Base-by-base conservation (phyloP, 1,140 invertebrate genomes). In the Riptortus pedestris region DNA sequence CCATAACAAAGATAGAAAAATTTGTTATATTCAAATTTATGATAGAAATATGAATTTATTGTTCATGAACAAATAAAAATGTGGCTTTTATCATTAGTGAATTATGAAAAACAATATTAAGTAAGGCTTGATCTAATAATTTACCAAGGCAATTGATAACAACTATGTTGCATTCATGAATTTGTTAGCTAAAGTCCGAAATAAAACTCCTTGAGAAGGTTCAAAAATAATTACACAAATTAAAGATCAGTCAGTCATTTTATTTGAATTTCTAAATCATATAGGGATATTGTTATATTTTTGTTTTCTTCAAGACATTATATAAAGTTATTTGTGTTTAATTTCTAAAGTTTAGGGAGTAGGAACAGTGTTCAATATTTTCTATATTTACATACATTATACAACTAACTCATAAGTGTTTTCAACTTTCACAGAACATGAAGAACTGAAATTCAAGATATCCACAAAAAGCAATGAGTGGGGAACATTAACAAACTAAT, bases 401-500 rank as follows among this genome's bases (percentile, higher is more conserved):
- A 7, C 31, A 7, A 7, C 14, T 14, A 7, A 38, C 5, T 5
- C 14, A 7, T 38, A 7, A 38, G 31, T 38, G 31, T 38, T 38
- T 14, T 14, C 5, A 14, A 38, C 14, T 38, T 38, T 7, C 14
- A 38, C 5, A 38, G 31, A 38, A 14, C 31, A 7, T 38, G 31
- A 7, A 7, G 31, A 38, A 38, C 5, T 38, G 14, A 38, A 38
- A 38, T 38, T 38, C 14, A 38, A 5, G 14, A 7, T 7, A 7
- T 7, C 14, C 14, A 7, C 5, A 38, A 14, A 55, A 55, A 55
- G 51, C 51, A 55, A 55, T 55, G 24, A 24, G 18, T 55, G 51
- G 51, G 26, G 20, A 18, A 55, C 51, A 24, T 55, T 55, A 24
- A 55, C 26, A 12, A 55, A 55, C 51, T 55, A 55, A 26, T 55